Percentiles rank a stretch among this genome's conserved stretches.
phyloP scores from a whole-genome alignment of 2,113 vertebrate genomes.

The Mormyrus lacerda region DNA sequence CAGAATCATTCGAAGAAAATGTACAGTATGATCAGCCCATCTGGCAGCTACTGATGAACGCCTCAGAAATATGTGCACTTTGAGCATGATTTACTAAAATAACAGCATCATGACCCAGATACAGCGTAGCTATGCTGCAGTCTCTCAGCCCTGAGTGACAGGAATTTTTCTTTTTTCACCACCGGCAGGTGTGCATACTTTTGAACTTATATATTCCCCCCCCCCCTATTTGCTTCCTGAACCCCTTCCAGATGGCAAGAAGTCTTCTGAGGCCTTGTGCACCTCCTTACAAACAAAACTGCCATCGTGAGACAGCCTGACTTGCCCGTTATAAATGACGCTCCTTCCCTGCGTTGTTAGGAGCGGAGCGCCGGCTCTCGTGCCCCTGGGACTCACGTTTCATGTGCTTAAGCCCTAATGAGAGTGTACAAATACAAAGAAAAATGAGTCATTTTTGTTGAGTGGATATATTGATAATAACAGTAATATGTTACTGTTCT shows the following conservation, averaged over 20 bases:
- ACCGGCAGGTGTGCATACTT: background rate
- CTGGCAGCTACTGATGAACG: background rate
- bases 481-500: background rate
- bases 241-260: background rate
- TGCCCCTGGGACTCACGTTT: background rate
- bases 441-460: constrained; percentile 6
- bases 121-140: background rate
- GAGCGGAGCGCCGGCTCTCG: background rate
- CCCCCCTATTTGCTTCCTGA: background rate
- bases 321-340: background rate
- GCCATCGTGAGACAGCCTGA: background rate
- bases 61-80: background rate
- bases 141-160: background rate
- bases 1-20: background rate
- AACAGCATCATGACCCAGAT: background rate
- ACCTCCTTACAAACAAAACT: constrained; percentile 2
- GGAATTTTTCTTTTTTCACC: background rate
- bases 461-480: background rate
- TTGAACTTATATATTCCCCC: background rate
- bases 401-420: constrained; percentile 6
- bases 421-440: background rate
- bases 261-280: background rate
- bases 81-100: background rate
- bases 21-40: no score
- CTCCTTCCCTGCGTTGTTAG: background rate